Evolutionary conservation across 2,797 vertebrate genomes (phyloP).

Genomic region (Sardinella longiceps): DNA sequence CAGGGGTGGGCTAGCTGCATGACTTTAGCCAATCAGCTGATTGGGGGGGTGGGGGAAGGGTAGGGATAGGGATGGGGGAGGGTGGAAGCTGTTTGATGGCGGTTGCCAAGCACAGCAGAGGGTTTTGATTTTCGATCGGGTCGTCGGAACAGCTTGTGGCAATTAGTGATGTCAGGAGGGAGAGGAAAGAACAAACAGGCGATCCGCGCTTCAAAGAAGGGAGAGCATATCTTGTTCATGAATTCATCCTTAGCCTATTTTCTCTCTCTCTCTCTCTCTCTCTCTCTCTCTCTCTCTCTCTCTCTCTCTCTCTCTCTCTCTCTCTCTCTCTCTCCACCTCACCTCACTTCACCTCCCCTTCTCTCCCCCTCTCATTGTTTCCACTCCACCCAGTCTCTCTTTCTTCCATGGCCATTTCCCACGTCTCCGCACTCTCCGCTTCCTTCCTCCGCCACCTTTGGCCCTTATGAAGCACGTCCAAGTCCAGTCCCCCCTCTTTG

Average conservation of each 20-base stretch:
- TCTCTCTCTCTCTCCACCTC: slow-evolving; percentile 53
- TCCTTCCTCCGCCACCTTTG: background rate
- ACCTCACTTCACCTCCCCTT: too few relatives aligned
- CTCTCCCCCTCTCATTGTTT: slow-evolving; percentile 29
- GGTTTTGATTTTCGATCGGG: slow-evolving; percentile 75
- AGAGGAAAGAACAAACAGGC: slow-evolving; percentile 78
- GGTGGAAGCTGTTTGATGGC: slow-evolving; percentile 64
- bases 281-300: too few relatives aligned
- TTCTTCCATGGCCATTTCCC: slow-evolving; percentile 33
- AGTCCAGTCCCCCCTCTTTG: background rate
- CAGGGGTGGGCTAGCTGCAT: background rate
- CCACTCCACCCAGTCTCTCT: slow-evolving; percentile 31
- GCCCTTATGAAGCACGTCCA: background rate
- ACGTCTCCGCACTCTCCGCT: slow-evolving; percentile 26
- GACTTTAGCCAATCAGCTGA: background rate
- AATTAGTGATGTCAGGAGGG: slow-evolving; percentile 80
- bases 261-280: slow-evolving; percentile 53
- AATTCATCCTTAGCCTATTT: slow-evolving; percentile 76
- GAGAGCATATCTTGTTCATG: slow-evolving; percentile 72
- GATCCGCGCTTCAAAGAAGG: slow-evolving; percentile 74
- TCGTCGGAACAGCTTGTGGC: slow-evolving; percentile 76
- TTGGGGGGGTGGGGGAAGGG: background rate
- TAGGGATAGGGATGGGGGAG: slow-evolving; percentile 27
- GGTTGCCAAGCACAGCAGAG: slow-evolving; percentile 72
- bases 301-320: slow-evolving; percentile 31